These are phyloP conservation scores for Liasis olivaceus DNA, from an alignment of 2,797 vertebrate genomes.

Conservation along the genomic window DNA sequence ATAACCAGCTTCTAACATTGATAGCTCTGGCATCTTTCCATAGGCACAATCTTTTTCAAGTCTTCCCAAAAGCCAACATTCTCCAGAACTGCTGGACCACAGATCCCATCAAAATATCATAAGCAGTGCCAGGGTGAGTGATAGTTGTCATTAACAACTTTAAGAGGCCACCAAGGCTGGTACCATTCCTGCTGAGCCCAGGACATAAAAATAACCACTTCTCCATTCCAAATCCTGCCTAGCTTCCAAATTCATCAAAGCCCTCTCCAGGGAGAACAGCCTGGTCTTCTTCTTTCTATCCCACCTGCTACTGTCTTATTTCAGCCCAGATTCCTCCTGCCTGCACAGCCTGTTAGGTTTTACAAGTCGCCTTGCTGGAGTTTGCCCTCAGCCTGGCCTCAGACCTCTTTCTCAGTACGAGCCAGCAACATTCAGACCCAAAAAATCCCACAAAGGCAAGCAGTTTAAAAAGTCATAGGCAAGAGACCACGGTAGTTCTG, in stretches of 20 bases:
- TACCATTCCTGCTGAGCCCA: too few species aligned
- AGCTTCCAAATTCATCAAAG: neutral
- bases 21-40: neutral
- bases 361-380: neutral
- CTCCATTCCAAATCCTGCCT: too few species aligned
- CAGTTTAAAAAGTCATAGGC: neutral
- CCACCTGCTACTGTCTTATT: neutral
- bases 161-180: too few species aligned
- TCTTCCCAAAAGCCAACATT: too few species aligned
- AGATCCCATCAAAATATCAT: too few species aligned
- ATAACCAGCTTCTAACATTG: too few species aligned
- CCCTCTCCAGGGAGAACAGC: neutral
- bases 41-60: neutral
- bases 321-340: neutral
- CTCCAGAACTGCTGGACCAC: too few species aligned
- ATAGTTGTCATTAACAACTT: too few species aligned
- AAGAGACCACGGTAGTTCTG: slow-evolving; percentile 16
- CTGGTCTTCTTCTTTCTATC: neutral
- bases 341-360: neutral
- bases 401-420: neutral
- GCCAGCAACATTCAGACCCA: neutral
- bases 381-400: neutral
- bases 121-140: too few species aligned
- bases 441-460: slow-evolving; percentile 4
- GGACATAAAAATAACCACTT: too few species aligned